Base-by-base conservation (phyloP, 2,888 invertebrate species). In the Agrochola litura region DNA sequence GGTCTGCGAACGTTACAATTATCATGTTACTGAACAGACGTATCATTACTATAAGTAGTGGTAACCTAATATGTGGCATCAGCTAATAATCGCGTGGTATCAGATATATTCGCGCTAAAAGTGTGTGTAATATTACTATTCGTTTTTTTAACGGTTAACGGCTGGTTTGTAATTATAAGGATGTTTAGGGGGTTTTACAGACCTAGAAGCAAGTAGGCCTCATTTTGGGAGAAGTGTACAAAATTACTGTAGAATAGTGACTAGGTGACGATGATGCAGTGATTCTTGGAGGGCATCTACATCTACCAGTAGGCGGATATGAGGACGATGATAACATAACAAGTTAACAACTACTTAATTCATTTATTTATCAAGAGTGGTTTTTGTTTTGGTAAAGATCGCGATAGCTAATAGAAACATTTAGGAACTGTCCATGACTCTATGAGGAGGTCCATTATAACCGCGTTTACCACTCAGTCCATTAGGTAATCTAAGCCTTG, bases 21-120 rank as follows among this genome's bases (percentile, higher is more conserved):
- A 58, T 81, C 64, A n/a, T 37, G 49, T 81, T 65, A 81, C 81
- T 9, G 52, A 4, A 65, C 64, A 58, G n/a, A 73, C 52, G 16
- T 73, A 43, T 73, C 16, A 81, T 81, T 54, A 22, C 22, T 37
- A 30, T n/a, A 52, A 9, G 73, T 58, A 73, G 52, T 37, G 22
- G 78, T 52, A 78, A 78, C 75, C 2, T 2, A 54, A 78, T 25
- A 74, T 43, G 22, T 52, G 56, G 22, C 49, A 65, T 73, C 75
- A 60, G 78, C 52, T 54, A 25, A 78, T 81, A 46, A 58, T 52
- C 65, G 37, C 22, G 43, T 43, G 25, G 81, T 81, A 54, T 81
- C 74, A 65, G 37, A 65, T 37, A 37, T 54, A 10, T 78, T 81
- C 81, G 58, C 37, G 37, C 9, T 73, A 58, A 49, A 61, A 60